Base-by-base conservation (phyloP, 1,140 invertebrate species). In the Anagrus nilaparvatae region DNA sequence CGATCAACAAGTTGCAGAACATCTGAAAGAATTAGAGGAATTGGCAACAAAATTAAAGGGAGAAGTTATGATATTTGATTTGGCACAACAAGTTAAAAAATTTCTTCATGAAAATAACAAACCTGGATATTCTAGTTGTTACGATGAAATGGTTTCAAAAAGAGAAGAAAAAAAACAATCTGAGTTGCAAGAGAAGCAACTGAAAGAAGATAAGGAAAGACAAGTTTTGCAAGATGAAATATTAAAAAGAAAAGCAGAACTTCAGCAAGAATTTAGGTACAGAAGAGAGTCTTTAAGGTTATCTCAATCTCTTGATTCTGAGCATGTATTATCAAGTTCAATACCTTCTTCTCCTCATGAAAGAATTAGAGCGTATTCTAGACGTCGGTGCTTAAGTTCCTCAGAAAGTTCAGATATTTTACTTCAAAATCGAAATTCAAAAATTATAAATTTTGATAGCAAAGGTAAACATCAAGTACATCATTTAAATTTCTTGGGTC, bases 81-180 rank as follows among this genome's bases (percentile, higher is more conserved):
- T 90, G 13, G 73, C 77, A 12, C 75, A 82, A 52, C 66, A 77
- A 52, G 75, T 84, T 2, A 68, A 79, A 57, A 69, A 76, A 64
- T 87, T 80, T 60, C 65, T 90, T 3, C 73, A 80, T 48, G 54
- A 73, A 14, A 69, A 86, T 54, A 87, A 87, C 54, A 81, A 80
- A 55, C 81, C 84, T 14, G 74, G 74, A 2, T 74, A 72, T 45
- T 72, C 76, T 40, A 87, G 84, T 28, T 87, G 87, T 62, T 87
- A 87, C 58, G 85, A 89, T 46, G 80, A 89, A 62, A 89, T 90
- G 85, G 58, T 86, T 4, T 70, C 67, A 10, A 74, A 77, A 40
- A 73, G 79, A 44, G 62, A 73, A 45, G 73, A 77, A 55, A 67
- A 76, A 47, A 69, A 81, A 40, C 61, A 79, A 53, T 70, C 67